These are phyloP conservation scores for Gadopsis bispinosus DNA, from an alignment of 2,797 vertebrate genomes.

Conservation along the genomic window DNA sequence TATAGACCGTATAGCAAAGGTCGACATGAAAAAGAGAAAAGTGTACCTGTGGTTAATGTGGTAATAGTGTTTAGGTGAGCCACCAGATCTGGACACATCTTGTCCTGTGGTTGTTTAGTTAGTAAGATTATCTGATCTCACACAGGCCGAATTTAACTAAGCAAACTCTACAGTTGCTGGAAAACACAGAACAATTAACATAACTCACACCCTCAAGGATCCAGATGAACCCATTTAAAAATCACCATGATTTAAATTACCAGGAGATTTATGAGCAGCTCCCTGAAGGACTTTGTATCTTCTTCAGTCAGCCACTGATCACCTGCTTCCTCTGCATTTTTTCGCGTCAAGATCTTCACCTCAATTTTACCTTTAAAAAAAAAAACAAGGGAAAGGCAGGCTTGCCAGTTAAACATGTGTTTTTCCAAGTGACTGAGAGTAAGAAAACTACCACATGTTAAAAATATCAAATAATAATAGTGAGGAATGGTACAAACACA, in stretches of 20 bases:
- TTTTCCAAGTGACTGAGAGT: background rate
- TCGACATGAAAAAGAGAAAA: background rate
- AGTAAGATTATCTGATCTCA: background rate
- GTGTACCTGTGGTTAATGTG: background rate
- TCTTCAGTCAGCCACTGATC: conserved; percentile 94
- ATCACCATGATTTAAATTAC: conserved; percentile 74
- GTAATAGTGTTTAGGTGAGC: background rate
- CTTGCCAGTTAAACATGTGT: conserved; percentile 1
- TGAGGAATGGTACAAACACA: conserved; percentile 44
- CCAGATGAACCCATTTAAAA: conserved; percentile 13
- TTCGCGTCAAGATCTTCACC: conserved; percentile 91
- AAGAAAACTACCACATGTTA: background rate
- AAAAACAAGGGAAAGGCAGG: background rate
- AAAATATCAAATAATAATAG: conserved; percentile 6
- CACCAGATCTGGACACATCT: background rate
- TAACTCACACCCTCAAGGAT: background rate
- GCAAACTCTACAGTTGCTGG: background rate
- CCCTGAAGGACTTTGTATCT: conserved; percentile 93
- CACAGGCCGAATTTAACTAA: background rate
- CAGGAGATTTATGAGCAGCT: conserved; percentile 95
- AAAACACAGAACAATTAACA: background rate
- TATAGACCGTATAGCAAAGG: too few relatives aligned
- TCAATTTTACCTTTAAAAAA: conserved; percentile 91
- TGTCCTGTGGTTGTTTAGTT: too few relatives aligned
- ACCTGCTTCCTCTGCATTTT: conserved; percentile 87